Conservation (phyloP, 2,797 vertebrate species). For the Alca torda region DNA sequence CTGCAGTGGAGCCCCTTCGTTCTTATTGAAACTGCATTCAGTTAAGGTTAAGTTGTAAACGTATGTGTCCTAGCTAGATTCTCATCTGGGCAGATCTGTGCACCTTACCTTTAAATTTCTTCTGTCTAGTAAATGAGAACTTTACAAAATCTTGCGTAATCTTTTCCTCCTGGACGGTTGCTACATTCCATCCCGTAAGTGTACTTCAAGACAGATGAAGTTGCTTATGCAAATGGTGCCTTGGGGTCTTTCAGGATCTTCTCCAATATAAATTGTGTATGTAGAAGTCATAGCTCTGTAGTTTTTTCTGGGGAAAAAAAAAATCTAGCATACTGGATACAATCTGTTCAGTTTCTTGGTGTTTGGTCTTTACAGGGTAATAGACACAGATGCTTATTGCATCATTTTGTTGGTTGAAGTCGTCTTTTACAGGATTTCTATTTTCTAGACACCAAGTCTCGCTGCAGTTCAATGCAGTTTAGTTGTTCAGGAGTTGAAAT, state of each 20-base stretch:
- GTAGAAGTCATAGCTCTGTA: background rate
- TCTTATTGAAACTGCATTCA: background rate
- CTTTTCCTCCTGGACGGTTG: background rate
- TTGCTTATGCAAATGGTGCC: background rate
- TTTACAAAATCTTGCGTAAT: background rate
- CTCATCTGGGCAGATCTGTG: background rate
- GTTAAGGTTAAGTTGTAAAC: background rate
- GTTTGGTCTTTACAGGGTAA: background rate
- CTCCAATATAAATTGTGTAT: slow-evolving; percentile 13
- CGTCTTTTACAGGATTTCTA: background rate
- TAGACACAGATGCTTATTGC: background rate
- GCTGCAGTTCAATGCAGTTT: background rate
- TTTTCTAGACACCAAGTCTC: background rate
- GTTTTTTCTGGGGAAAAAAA: background rate
- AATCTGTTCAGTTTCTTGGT: background rate
- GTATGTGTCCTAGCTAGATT: background rate
- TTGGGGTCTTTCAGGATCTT: slow-evolving; percentile 26
- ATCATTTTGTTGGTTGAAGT: background rate
- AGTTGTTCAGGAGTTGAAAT: background rate
- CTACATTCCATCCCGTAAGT: background rate
- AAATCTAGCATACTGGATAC: background rate
- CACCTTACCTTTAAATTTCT: background rate
- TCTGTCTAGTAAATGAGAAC: background rate
- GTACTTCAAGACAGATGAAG: slow-evolving; percentile 7
- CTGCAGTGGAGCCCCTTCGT: background rate